A percentile compares a stretch with the other conserved stretches of the same genome.
phyloP scores from a whole-genome alignment of 2,113 vertebrate species.

The Lagenorhynchus albirostris region DNA sequence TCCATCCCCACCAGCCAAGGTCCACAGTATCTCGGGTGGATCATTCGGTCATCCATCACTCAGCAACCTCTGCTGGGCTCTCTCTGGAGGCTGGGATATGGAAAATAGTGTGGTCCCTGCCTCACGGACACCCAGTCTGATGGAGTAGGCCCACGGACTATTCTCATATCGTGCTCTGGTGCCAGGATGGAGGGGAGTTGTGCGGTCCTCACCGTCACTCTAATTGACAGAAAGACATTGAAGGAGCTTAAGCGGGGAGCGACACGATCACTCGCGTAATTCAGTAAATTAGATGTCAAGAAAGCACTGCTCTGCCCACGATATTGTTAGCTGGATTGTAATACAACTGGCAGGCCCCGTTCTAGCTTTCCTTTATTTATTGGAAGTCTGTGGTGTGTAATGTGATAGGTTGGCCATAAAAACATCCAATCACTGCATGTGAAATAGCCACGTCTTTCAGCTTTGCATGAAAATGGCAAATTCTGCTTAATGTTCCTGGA shows the following conservation, averaged over 20 bases:
- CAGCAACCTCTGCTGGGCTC: neutral
- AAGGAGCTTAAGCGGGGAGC: constrained; percentile 23
- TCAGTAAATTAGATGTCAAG: constrained; percentile 57
- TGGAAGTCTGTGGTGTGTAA: constrained; percentile 55
- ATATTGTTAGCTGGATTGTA: constrained; percentile 39
- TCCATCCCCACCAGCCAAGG: neutral
- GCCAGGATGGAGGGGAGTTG: neutral
- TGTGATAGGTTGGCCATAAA: constrained; percentile 69
- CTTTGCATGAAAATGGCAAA: constrained; percentile 69
- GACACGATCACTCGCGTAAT: constrained; percentile 63
- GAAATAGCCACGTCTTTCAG: constrained; percentile 62
- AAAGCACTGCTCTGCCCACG: constrained; percentile 56
- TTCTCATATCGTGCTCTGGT: neutral
- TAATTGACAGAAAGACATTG: constrained; percentile 43
- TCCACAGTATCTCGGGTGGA: neutral
- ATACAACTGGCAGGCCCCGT: constrained; percentile 33
- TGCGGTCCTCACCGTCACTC: neutral
- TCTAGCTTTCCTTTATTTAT: constrained; percentile 61
- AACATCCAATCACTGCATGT: constrained; percentile 46
- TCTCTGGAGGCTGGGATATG: neutral
- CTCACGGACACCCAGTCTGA: neutral
- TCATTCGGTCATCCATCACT: neutral
- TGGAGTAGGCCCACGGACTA: neutral
- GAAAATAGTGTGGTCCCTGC: neutral
- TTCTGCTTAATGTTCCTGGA: constrained; percentile 57